Conservation (phyloP, 2,797 vertebrate species). For the Melanotaenia nigrans region DNA sequence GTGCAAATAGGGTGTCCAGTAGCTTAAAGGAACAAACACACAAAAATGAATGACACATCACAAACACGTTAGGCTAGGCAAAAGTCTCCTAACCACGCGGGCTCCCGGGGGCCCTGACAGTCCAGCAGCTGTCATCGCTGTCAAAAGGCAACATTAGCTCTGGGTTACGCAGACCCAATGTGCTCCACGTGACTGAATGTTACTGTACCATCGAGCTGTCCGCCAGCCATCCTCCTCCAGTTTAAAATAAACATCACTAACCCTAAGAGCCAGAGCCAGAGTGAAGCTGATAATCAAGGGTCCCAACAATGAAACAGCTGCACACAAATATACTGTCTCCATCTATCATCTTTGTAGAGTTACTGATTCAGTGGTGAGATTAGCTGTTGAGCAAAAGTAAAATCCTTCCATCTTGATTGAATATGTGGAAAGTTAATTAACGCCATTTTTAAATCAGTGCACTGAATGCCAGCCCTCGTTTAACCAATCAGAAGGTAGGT, state of each 20-base stretch:
- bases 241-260: slow-evolving; percentile 55
- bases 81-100: slow-evolving; percentile 56
- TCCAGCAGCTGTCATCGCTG: slow-evolving; percentile 81
- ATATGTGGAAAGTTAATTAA: slow-evolving; percentile 71
- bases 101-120: slow-evolving; percentile 69
- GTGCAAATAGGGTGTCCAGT: slow-evolving; percentile 54
- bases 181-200: slow-evolving; percentile 66
- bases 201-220: slow-evolving; percentile 54
- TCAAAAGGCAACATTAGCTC: slow-evolving; percentile 79
- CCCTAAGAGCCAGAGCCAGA: slow-evolving; percentile 15
- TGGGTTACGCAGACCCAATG: slow-evolving; percentile 62
- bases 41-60: slow-evolving; percentile 71
- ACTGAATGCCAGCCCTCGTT: slow-evolving; percentile 29
- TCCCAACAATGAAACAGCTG: slow-evolving; percentile 4
- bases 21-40: slow-evolving; percentile 53
- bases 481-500: slow-evolving; percentile 80
- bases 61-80: slow-evolving; percentile 58
- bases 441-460: slow-evolving; percentile 68
- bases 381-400: slow-evolving; percentile 27
- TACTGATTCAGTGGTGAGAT: slow-evolving; percentile 6
- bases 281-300: slow-evolving; percentile 39
- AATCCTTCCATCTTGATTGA: slow-evolving; percentile 28
- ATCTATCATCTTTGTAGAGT: slow-evolving; percentile 7
- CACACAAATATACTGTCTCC: background rate
- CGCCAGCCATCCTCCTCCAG: slow-evolving; percentile 48